These are phyloP conservation scores for Zeugodacus cucurbitae DNA, from an alignment of 1,140 invertebrate genomes.

Conservation along the genomic window DNA sequence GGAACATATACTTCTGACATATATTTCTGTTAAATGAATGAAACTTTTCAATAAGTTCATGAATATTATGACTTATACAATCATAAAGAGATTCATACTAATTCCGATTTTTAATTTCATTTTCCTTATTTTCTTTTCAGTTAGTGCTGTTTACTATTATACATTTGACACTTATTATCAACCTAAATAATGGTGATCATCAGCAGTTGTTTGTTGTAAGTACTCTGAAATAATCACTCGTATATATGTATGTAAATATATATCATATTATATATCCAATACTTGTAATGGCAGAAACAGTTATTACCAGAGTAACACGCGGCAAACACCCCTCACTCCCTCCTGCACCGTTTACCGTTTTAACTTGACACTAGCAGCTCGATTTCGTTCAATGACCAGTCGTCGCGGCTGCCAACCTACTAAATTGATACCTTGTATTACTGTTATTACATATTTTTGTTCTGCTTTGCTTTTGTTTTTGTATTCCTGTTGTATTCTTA, in stretches of 20 bases:
- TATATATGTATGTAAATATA: background rate
- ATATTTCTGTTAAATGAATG: too few relatives aligned
- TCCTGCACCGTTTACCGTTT: background rate
- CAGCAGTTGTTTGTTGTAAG: background rate
- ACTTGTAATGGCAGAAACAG: slow-evolving; percentile 4
- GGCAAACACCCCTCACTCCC: background rate
- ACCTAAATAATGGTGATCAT: background rate
- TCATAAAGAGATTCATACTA: background rate
- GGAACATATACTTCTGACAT: too few relatives aligned
- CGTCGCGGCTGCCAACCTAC: background rate
- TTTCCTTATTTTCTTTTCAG: background rate
- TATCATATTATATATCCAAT: background rate
- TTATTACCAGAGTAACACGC: slow-evolving; percentile 8
- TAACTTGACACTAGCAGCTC: background rate
- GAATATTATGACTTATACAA: too few relatives aligned
- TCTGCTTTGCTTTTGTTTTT: background rate
- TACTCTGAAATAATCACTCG: slow-evolving; percentile 5
- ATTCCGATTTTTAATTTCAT: background rate
- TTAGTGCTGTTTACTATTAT: background rate
- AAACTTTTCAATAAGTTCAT: too few relatives aligned
- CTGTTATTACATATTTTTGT: background rate
- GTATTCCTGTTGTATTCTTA: background rate
- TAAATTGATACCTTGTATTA: background rate
- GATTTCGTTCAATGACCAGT: background rate
- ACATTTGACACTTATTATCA: background rate